Base-by-base conservation (phyloP, 2,113 vertebrate species). In the Colistium nudipinnis region DNA sequence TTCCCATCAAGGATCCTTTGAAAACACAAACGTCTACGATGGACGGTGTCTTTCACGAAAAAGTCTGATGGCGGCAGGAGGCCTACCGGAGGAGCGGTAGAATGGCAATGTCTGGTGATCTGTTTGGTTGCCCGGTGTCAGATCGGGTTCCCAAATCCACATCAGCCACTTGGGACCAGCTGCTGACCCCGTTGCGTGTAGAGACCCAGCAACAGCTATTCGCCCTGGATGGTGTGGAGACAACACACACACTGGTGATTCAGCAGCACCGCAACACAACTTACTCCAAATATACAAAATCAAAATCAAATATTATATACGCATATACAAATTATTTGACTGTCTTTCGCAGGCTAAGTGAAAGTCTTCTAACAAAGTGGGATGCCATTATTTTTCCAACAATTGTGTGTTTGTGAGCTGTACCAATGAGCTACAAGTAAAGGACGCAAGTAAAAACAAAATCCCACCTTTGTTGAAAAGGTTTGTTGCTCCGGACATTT, bases 61-160 rank as follows among this genome's bases (percentile, higher is more conserved):
- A 39, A 14, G 7, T 17, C 43, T 10, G 43, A 9, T 55, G 10
- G 20, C 16, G 12, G 31, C 43, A 59, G 16, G 6, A 27, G 4
- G 49, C 33, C 70, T 57, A 94, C 92, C 91, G 76, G n/a, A 92
- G 39, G 25, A 90, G 65, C 17, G 90, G 90, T 2, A 92, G 67
- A 8, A 84, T 83, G 31, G 74, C 81, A 6, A 80, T 51, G 12
- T 76, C 74, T 36, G 90, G 93, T 4, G 90, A 90, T 20, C 38
- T 62, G 82, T 93, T 92, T 14, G 91, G 89, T 36, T 75, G 1
- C 12, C 43, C 5, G 0, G 91, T 92, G 71, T 94, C 93, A 6
- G 91, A 92, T 79, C 93, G 82, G 17, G 1, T 62, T 48, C 91
- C 92, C 53, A 93, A 78, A 80, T 94, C 90, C 55, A 94, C 65